Evolutionary conservation across 2,797 vertebrate species (phyloP), one percentile per base, ranked within the genome.

Genomic region (Gymnopithys bicolor): DNA sequence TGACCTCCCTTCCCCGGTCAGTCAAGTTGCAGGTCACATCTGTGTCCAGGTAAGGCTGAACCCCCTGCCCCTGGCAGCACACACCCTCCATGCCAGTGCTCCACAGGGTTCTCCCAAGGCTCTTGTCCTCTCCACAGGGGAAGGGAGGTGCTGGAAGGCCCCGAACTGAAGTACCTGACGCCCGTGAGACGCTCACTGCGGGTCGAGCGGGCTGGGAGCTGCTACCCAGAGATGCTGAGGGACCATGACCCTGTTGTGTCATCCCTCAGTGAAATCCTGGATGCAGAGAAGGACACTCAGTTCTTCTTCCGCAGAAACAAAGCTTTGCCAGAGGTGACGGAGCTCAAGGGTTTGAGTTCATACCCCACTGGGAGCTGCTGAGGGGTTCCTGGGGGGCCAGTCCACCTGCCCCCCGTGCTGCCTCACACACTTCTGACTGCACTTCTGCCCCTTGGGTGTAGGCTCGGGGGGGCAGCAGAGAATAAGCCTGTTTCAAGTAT

Each of bases 121-220:
- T 67, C 16, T 63, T 52, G 22, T 69, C 25, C 49, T 59, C 41
- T 53, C 67, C 0, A 6, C 39, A 97, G 96, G 15, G 30, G 2
- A 41, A 96, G 27, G 67, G 43, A 92, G 37, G 3, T 59, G 16
- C 43, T 15, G 13, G 52, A 60, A 4, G 95, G 98, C 11, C 98
- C 94, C 4, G 97, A 98, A 82, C 41, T 98, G 66, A 99, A 98
- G 49, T 98, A 99, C 53, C 89, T 99, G 90, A 99, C 99, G 0
- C 99, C 99, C 0, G 99, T 99, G 9, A 96, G 99, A 12, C 98
- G 99, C 6, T 99, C 99, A 0, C 81, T 98, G 32, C 97, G 99
- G 30, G 99, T 99, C 1, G 98, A 98, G 90, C 93, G 55, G 6
- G 95, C 86, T 0, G 89, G 89, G 1, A 82, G 92, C 7, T 39